A percentile compares a stretch with the other conserved stretches of the same genome.
Conservation (phyloP, 1,140 invertebrate genomes). For the Odontomachus brunneus region DNA sequence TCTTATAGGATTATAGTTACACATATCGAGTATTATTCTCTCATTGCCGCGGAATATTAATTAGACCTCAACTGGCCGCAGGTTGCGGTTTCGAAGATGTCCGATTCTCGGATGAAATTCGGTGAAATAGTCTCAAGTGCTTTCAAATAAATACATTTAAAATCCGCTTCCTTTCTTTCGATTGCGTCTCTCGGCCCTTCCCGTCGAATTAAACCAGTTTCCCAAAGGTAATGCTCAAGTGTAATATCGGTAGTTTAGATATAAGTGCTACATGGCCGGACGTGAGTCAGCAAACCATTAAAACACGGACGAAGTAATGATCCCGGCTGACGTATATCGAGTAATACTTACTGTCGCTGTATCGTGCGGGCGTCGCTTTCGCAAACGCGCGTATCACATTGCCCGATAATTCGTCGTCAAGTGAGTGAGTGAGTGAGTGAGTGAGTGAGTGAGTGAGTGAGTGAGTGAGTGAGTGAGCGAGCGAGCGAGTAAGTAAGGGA, state of each 20-base stretch:
- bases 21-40: too few species aligned
- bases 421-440: too few species aligned
- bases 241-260: constrained; percentile 28
- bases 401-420: constrained; percentile 34
- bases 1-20: too few species aligned
- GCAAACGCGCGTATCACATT: constrained; percentile 42
- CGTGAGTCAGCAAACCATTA: constrained; percentile 48
- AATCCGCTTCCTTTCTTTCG: not conserved
- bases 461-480: too few species aligned
- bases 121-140: too few species aligned
- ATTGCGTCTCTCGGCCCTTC: not conserved
- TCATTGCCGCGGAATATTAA: not conserved
- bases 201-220: not conserved
- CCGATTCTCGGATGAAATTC: too few species aligned
- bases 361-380: constrained; percentile 39
- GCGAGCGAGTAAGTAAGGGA: not conserved
- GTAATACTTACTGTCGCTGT: constrained; percentile 29
- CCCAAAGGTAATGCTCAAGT: constrained; percentile 18
- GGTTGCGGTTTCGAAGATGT: too few species aligned
- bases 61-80: not conserved
- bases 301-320: constrained; percentile 41
- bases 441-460: not conserved
- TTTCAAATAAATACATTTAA: too few species aligned
- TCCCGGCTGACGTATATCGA: constrained; percentile 40
- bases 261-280: constrained; percentile 28